Evolutionary conservation across 1,140 invertebrate species (phyloP), one percentile per base, ranked within the genome.

Genomic region (Hyphantria cunea): DNA sequence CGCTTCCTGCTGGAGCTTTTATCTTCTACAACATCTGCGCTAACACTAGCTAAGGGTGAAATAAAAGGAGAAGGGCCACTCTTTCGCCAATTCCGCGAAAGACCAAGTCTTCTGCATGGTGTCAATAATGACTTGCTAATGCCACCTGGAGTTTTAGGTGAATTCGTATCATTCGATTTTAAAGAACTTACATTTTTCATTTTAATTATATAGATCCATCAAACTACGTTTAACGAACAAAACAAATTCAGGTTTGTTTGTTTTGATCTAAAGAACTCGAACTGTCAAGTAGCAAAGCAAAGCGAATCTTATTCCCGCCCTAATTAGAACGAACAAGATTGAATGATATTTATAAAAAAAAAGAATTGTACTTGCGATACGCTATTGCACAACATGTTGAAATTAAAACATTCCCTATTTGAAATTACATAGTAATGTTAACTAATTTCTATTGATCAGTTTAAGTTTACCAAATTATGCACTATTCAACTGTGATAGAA

Each of bases 121-220:
- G 87, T 90, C 34, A 90, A 61, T 31, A 84, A 73, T 3, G 83
- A 81, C 56, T 86, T 90, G 60, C 85, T 88, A 5, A 90, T 90
- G 12, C 87, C 87, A 47, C 85, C 87, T 6, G 85, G 83, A 10
- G 87, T 90, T 71, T 89, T 88, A 9, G 87, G 84, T 5, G 87
- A 85, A 34, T 82, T 72, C 14, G 32, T 64, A 54, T 74, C 72
- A 34, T 53, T 73, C 9, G 50, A 66, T 69, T 75, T 75, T 41
- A 76, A 50, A 0, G 69, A 50, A 8, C 69, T 53, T 6, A 58
- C 60, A 61, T 69, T 79, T 32, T 76, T 76, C 74, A 79, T 79
- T 32, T 62, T 76, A n/a, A 6, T 51, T n/a, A 32, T 11, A 33
- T 42, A 37, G 47, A 41, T 25, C 55, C 10, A 51, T 41, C 6